Percentiles rank a stretch among this genome's conserved stretches.
Evolutionary conservation across 2,888 invertebrate genomes (phyloP).

Genomic region (Calephelis perditalis): DNA sequence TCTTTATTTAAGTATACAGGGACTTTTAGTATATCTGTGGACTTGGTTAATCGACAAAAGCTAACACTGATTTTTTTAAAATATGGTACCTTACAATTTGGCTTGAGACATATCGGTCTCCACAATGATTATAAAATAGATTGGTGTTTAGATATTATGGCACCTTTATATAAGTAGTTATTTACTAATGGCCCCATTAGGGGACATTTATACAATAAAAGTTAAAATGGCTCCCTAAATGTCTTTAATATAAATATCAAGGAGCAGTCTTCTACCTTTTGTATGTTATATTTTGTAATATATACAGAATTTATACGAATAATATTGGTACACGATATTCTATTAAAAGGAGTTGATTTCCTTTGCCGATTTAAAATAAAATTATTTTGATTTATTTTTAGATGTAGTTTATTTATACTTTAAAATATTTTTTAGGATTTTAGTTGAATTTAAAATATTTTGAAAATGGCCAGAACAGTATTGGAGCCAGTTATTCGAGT

Average conservation of each 20-base stretch:
- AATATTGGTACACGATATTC: constrained; percentile 4
- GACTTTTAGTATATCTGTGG: too few relatives aligned
- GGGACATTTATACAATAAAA: too few relatives aligned
- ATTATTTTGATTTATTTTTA: constrained; percentile 9
- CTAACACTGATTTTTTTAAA: too few relatives aligned
- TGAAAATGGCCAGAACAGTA: constrained; percentile 25
- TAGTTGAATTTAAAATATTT: not conserved
- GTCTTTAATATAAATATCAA: not conserved
- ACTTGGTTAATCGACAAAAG: too few relatives aligned
- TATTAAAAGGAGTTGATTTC: constrained; percentile 3
- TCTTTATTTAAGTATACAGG: too few relatives aligned
- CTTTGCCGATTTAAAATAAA: not conserved
- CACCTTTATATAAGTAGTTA: too few relatives aligned
- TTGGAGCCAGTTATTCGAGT: constrained; percentile 53
- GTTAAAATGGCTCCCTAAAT: too few relatives aligned
- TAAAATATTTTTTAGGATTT: not conserved
- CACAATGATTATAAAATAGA: too few relatives aligned
- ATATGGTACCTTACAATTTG: too few relatives aligned
- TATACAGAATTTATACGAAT: constrained; percentile 7
- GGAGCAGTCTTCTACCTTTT: constrained; percentile 5
- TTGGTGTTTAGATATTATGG: too few relatives aligned
- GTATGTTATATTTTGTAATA: constrained; percentile 5
- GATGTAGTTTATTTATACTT: constrained; percentile 8
- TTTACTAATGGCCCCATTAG: too few relatives aligned
- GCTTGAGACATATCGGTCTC: too few relatives aligned